Base-by-base conservation (phyloP, 2,888 invertebrate species). In the Eristalis tenax region DNA sequence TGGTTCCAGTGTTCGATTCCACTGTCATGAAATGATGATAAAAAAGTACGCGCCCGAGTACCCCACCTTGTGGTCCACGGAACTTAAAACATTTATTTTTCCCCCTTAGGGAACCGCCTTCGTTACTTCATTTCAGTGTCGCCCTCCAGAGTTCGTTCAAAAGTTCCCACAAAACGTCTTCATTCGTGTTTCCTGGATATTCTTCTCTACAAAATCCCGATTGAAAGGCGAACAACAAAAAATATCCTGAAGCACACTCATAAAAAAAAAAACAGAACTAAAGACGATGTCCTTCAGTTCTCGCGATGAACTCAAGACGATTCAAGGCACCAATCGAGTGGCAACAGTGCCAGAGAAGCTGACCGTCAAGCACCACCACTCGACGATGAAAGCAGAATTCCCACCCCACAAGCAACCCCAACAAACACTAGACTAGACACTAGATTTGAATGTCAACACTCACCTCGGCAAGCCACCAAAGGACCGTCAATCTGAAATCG, bases 401-500 rank as follows among this genome's bases (percentile, higher is more conserved):
- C 50, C 50, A n/a, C 50, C 8, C 50, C 6, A 4, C 15, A 1
- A 4, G 15, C 43, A 43, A 43, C 4, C n/a, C 43, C 43, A n/a
- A n/a, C n/a, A n/a, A n/a, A n/a, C n/a, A n/a, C 4, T 4, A n/a
- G 43, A 50, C 50, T 50, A n/a, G 26, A 64, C 64, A 70, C 59
- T 38, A 61, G 22, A 11, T 56, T 61, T 68, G 22, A 10, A 40
- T 43, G 40, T 26, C 28, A 28, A 59, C 38, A 83, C 83, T 77
- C 71, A 83, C 83, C 71, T 66, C n/a, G 64, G 38, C 59, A 43
- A 40, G 28, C 38, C 32, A 63, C 70, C 43, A 59, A 50, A 35
- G 70, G 71, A 59, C 64, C 69, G 59, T 79, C 57, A 83, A 69
- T 65, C 74, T 74, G 79, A 64, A 83, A 71, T 66, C 61, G 32